Percentiles rank a stretch among this genome's conserved stretches.
Conservation (phyloP, 2,797 vertebrate genomes). For the Etheostoma perlongum region DNA sequence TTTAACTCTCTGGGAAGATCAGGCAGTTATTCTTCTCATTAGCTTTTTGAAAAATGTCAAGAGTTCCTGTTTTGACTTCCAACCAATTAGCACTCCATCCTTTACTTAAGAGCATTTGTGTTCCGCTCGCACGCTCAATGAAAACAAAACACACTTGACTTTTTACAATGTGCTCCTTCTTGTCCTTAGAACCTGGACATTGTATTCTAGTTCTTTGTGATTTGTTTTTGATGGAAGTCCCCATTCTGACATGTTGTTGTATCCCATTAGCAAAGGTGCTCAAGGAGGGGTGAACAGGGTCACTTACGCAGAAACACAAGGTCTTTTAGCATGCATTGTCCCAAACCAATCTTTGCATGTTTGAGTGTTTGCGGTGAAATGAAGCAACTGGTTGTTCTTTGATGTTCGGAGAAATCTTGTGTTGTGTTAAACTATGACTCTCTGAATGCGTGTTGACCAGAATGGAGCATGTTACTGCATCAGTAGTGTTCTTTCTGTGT, state of each 20-base stretch:
- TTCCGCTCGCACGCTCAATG: slow-evolving; percentile 21
- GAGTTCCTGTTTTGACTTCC: slow-evolving; percentile 70
- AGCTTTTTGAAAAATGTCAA: slow-evolving; percentile 58
- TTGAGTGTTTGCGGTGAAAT: slow-evolving; percentile 49
- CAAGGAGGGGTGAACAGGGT: slow-evolving; percentile 4
- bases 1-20: not conserved
- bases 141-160: slow-evolving; percentile 60
- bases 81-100: slow-evolving; percentile 59
- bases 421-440: slow-evolving; percentile 9
- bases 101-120: slow-evolving; percentile 33
- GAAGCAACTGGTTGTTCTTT: slow-evolving; percentile 32
- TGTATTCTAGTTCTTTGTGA: slow-evolving; percentile 32
- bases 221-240: slow-evolving; percentile 43
- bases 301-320: not conserved
- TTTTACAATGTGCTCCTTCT: slow-evolving; percentile 20
- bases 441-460: slow-evolving; percentile 18
- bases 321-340: slow-evolving; percentile 41
- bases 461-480: slow-evolving; percentile 47
- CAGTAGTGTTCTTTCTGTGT: slow-evolving; percentile 27
- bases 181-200: slow-evolving; percentile 10
- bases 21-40: slow-evolving; percentile 24
- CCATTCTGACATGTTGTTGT: slow-evolving; percentile 5
- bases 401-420: slow-evolving; percentile 23
- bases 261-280: slow-evolving; percentile 16
- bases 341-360: slow-evolving; percentile 56